phyloP scores from a whole-genome alignment of 1,140 invertebrate genomes.

The Planococcus citri region DNA sequence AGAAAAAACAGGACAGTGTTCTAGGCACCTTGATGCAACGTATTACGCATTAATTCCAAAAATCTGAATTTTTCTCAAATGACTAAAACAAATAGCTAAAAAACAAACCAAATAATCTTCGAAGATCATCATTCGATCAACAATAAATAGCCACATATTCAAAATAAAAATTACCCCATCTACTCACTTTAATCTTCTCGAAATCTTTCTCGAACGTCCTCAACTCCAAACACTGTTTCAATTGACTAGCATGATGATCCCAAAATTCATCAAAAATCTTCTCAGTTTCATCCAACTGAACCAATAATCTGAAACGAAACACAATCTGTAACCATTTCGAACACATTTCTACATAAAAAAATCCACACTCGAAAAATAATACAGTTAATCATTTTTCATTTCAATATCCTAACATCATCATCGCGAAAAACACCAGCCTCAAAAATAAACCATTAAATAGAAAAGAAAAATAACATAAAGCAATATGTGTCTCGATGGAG shows the following conservation, averaged over 20 bases:
- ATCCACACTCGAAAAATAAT: not conserved
- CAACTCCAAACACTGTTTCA: conserved; percentile 77
- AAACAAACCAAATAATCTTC: no score
- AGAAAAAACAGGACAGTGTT: no score
- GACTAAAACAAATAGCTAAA: no score
- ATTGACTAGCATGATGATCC: conserved; percentile 71
- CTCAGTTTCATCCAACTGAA: conserved; percentile 91
- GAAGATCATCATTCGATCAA: no score
- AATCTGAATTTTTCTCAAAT: no score
- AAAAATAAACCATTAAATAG: not conserved
- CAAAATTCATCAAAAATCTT: conserved; percentile 87
- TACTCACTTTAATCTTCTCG: conserved; percentile 52
- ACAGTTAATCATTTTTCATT: no score
- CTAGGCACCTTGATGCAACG: no score
- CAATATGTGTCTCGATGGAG: not conserved
- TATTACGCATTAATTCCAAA: no score
- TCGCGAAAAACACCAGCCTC: not conserved
- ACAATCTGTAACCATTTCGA: not conserved
- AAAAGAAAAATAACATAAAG: not conserved
- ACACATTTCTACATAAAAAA: not conserved
- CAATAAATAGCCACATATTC: no score
- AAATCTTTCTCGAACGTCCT: conserved; percentile 82
- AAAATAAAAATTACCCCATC: no score
- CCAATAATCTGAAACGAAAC: conserved; percentile 37
- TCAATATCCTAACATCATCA: not conserved